Conservation (phyloP, 2,113 vertebrate genomes). For the Lepus europaeus region DNA sequence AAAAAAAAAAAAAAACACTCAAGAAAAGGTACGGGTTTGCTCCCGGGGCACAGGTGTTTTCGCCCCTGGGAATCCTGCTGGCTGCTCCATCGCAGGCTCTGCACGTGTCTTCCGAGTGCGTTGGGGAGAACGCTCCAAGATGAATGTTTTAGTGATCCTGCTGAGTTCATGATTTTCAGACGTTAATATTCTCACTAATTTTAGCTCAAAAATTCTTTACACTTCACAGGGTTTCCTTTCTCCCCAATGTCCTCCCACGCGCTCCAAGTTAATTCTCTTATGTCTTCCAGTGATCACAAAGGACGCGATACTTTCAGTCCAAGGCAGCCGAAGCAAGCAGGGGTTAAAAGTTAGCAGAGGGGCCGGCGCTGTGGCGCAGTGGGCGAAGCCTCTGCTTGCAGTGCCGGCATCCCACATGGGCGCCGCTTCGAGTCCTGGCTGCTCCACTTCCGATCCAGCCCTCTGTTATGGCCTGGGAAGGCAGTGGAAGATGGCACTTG, state of each 20-base stretch:
- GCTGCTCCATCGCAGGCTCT: too few relatives aligned
- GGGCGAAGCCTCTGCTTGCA: too few relatives aligned
- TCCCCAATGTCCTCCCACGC: background rate
- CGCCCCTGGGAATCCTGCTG: too few relatives aligned
- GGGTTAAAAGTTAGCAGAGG: background rate
- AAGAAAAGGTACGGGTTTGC: too few relatives aligned
- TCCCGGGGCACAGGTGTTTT: too few relatives aligned
- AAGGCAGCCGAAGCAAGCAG: background rate
- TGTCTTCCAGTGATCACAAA: background rate
- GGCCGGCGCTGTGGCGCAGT: background rate
- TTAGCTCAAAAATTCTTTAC: constrained; percentile 51
- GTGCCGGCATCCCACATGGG: too few relatives aligned
- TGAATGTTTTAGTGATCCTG: constrained; percentile 33
- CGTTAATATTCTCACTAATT: constrained; percentile 41
- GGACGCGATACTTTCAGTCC: background rate
- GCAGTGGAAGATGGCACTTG: too few relatives aligned
- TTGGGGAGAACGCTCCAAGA: background rate
- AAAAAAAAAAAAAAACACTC: too few relatives aligned
- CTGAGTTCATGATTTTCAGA: constrained; percentile 29
- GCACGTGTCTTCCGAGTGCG: background rate
- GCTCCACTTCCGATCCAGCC: too few relatives aligned
- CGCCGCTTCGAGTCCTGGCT: too few relatives aligned
- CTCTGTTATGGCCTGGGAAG: too few relatives aligned
- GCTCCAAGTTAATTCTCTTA: constrained; percentile 1
- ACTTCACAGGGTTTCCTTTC: constrained; percentile 39